Evolutionary conservation across 2,888 invertebrate species (phyloP).

Genomic region (Epiblema foenella): DNA sequence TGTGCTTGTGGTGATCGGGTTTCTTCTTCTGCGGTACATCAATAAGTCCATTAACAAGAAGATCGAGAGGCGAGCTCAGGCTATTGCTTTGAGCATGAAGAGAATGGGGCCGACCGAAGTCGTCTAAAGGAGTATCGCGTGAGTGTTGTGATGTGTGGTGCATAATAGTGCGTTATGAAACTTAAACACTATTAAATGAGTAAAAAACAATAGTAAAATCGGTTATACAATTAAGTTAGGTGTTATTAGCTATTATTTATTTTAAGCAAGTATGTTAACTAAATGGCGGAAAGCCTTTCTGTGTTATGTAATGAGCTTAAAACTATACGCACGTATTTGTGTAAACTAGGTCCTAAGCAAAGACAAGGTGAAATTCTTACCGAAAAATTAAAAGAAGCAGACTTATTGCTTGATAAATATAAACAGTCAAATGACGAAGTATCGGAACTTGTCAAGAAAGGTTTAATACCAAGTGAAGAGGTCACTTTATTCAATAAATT

Average conservation of each 20-base stretch:
- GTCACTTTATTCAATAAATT: no score
- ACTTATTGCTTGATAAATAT: background rate
- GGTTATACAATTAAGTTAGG: background rate
- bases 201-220: no score
- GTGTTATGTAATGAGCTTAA: constrained; percentile 11
- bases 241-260: background rate
- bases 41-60: constrained; percentile 14
- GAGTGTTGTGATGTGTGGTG: background rate
- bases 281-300: constrained; percentile 5
- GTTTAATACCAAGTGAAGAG: no score
- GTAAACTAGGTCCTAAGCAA: constrained; percentile 9
- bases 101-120: constrained; percentile 8
- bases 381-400: constrained; percentile 2
- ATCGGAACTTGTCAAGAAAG: background rate
- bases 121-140: background rate
- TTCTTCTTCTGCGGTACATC: no score
- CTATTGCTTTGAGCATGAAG: constrained; percentile 1
- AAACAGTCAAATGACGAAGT: background rate
- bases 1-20: no score
- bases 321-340: constrained; percentile 11
- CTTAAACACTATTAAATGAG: no score
- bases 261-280: background rate
- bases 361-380: constrained; percentile 9
- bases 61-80: constrained; percentile 22
- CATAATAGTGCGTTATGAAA: background rate